Base-by-base conservation (phyloP, 2,797 vertebrate species). In the Lateolabrax maculatus region DNA sequence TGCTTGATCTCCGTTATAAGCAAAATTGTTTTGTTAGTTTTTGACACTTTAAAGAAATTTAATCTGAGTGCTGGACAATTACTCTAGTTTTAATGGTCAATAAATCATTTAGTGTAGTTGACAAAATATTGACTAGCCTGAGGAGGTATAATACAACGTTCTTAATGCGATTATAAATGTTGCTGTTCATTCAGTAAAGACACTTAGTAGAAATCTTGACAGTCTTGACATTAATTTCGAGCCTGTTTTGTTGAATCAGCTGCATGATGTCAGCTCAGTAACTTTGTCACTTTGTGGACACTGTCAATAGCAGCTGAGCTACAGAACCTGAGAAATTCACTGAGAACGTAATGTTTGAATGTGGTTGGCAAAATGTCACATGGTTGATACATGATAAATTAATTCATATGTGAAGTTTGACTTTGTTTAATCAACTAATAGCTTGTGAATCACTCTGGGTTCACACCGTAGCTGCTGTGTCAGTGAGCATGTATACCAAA, bases 91-190 rank as follows among this genome's bases (percentile, higher is more conserved):
- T 48, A 72, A 57, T 36, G 18, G 46, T 66, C 37, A 66, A 75
- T 62, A 69, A 67, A 75, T 72, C 3, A 41, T 69, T 75, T n/a
- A 27, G 23, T 55, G 43, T 19, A 43, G 21, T 48, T 1, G 18
- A 66, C 57, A 53, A 68, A 81, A 71, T 71, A 79, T 52, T 61
- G 62, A 87, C 52, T 10, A 41, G 21, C 48, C 71, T 19, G n/a
- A 80, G 36, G 39, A 62, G 53, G 29, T 27, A 58, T 39, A 66
- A 48, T 34, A 64, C 29, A 56, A 41, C 1, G 1, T 34, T 67
- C 13, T 55, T 61, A 53, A 72, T 57, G 49, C 5, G 21, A 71
- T 78, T 78, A 51, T 55, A 46, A 80, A 70, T 58, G 63, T 31
- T 79, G 44, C 19, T 44, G 71, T 25, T 63, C 34, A 75, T 56